Evolutionary conservation across 1,140 invertebrate species (phyloP).

Genomic region (Plutomurus gul): DNA sequence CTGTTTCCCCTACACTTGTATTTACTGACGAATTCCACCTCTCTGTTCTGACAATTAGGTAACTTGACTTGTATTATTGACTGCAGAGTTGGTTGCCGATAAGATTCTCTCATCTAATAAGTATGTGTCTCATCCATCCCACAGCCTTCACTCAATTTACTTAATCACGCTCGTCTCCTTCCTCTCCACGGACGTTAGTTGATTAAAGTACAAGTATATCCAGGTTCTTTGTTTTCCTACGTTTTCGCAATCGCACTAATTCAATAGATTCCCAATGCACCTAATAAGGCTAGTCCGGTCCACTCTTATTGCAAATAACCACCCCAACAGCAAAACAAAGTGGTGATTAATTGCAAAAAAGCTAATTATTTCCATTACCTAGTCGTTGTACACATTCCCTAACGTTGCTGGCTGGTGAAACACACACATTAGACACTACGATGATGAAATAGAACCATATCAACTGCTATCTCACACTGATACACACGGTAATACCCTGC

Average conservation of each 20-base stretch:
- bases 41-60: neutral
- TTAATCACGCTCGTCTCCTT: neutral
- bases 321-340: neutral
- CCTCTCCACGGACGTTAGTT: neutral
- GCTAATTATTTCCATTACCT: constrained; percentile 21
- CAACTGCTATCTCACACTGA: too few relatives aligned
- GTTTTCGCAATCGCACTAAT: neutral
- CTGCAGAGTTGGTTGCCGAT: neutral
- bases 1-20: too few relatives aligned
- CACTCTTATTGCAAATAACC: constrained; percentile 6
- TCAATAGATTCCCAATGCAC: too few relatives aligned
- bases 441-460: too few relatives aligned
- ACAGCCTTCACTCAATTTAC: neutral
- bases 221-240: neutral
- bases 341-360: constrained; percentile 18
- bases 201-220: too few relatives aligned
- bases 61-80: neutral
- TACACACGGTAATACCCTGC: too few relatives aligned
- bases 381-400: too few relatives aligned
- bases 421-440: too few relatives aligned
- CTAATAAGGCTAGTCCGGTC: neutral
- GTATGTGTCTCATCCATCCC: neutral
- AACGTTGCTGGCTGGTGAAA: too few relatives aligned
- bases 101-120: neutral
- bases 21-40: too few relatives aligned